Percentiles rank a stretch among this genome's conserved stretches.
Conservation (phyloP, 2,113 vertebrate genomes). For the Rhabdomys dilectus region DNA sequence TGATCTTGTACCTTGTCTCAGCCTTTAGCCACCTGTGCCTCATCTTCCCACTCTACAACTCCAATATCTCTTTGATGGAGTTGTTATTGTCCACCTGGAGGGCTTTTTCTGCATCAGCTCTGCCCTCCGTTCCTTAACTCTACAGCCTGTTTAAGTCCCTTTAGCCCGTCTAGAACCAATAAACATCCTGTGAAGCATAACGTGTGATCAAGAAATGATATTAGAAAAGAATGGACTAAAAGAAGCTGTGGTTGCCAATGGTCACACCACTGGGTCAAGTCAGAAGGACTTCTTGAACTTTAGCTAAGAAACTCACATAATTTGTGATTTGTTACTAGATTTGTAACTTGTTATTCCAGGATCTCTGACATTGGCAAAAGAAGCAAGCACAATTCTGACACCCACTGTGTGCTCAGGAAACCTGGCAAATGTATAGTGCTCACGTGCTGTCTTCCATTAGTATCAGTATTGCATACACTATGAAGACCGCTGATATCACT, state of each 20-base stretch:
- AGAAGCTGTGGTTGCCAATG: background rate
- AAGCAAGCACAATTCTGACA: background rate
- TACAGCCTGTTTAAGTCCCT: background rate
- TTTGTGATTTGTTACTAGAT: background rate
- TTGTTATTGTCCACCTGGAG: background rate
- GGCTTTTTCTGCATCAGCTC: background rate
- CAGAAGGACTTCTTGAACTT: no score
- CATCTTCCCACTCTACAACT: background rate
- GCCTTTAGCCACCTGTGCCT: background rate
- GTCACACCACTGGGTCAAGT: background rate
- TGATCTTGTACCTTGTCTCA: background rate
- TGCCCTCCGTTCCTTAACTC: background rate
- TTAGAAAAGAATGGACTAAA: background rate
- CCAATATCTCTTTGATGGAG: background rate
- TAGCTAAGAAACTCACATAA: background rate
- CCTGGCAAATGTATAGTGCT: background rate
- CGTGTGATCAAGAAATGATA: background rate
- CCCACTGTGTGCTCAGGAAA: background rate
- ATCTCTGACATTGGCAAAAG: background rate
- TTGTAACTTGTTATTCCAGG: no score
- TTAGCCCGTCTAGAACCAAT: no score
- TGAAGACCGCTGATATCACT: rapidly evolving
- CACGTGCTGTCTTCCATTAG: background rate
- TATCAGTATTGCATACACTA: no score
- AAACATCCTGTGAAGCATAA: background rate